These are phyloP conservation scores for Bombus confusus DNA, from an alignment of 1,140 invertebrate genomes.

Conservation along the genomic window DNA sequence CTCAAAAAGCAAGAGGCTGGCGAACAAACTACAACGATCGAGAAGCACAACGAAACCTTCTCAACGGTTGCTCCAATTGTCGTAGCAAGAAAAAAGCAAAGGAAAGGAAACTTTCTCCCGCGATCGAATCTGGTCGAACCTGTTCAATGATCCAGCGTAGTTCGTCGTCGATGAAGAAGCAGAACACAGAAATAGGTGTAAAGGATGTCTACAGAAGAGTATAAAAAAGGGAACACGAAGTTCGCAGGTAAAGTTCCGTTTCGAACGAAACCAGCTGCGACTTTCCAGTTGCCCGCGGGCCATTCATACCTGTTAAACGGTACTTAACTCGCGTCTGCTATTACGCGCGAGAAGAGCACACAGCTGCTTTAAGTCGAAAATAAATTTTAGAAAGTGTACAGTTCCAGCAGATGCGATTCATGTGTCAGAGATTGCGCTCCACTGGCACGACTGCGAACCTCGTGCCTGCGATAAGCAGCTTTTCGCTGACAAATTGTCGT, in stretches of 20 bases:
- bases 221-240: not conserved
- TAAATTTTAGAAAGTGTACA: constrained; percentile 31
- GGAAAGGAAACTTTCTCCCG: not conserved
- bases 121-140: constrained; percentile 15
- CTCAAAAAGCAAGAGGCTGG: not conserved
- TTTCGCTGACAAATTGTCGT: not conserved
- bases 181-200: not conserved
- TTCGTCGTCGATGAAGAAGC: not conserved
- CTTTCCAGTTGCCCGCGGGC: constrained; percentile 34
- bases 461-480: not conserved
- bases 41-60: too few relatives aligned
- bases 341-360: not conserved
- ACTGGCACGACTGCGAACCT: not conserved
- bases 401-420: not conserved
- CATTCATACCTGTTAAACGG: constrained; percentile 63
- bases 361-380: not conserved
- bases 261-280: constrained; percentile 28
- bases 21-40: not conserved
- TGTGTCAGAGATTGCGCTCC: not conserved
- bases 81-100: too few relatives aligned
- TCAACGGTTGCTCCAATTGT: not conserved
- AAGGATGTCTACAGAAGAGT: not conserved
- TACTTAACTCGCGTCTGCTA: constrained; percentile 42
- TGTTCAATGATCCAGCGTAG: not conserved
- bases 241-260: constrained; percentile 27